phyloP scores from a whole-genome alignment of 2,888 invertebrate species.

The Lasioglossum lativentre region DNA sequence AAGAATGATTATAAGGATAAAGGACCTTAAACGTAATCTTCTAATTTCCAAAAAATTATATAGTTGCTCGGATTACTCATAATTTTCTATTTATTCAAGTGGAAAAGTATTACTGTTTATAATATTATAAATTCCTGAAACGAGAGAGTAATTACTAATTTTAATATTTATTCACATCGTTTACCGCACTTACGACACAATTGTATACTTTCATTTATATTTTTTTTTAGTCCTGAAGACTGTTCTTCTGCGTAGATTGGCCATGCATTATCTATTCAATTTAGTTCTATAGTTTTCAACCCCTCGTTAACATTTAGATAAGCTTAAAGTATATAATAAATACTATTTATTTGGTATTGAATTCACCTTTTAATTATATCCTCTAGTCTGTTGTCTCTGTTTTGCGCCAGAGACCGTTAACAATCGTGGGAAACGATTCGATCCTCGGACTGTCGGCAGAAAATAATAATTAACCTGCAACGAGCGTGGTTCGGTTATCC shows the following conservation, averaged over 20 bases:
- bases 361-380: neutral
- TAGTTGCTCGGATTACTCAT: neutral
- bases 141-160: neutral
- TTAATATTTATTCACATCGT: neutral
- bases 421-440: conserved; percentile 16
- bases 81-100: neutral
- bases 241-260: neutral
- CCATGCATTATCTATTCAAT: neutral
- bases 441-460: neutral
- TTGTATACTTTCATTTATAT: neutral
- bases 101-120: neutral
- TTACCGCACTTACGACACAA: neutral
- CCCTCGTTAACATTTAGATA: neutral
- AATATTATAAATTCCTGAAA: neutral
- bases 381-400: neutral
- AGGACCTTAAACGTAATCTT: neutral
- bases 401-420: neutral
- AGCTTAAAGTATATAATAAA: neutral
- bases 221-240: neutral
- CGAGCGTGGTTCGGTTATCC: neutral
- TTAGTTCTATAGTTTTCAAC: neutral
- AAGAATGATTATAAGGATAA: neutral
- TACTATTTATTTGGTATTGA: neutral
- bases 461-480: neutral
- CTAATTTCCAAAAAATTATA: neutral